Evolutionary conservation across 1,140 invertebrate species (phyloP).

Genomic region (Drosophila takahashii): DNA sequence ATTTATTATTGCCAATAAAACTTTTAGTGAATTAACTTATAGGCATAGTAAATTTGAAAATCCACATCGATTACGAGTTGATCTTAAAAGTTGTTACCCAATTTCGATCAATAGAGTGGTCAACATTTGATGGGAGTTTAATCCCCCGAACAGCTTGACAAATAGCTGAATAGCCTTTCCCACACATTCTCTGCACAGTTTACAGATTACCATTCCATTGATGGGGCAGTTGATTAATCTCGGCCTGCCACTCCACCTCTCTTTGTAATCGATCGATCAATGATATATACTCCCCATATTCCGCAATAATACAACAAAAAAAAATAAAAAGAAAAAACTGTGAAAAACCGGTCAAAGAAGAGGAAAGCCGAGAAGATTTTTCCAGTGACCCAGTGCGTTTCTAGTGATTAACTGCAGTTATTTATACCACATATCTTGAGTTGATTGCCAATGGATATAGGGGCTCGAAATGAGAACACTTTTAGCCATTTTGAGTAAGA

Average conservation of each 20-base stretch:
- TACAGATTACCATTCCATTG: constrained; percentile 2
- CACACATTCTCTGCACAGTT: constrained; percentile 1
- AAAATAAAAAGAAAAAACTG: background rate
- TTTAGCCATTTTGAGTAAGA: background rate
- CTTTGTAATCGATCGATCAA: constrained; percentile 19
- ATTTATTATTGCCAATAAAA: too few relatives aligned
- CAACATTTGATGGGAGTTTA: background rate
- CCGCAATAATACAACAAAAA: background rate
- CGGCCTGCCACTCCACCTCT: background rate
- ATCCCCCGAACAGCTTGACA: background rate
- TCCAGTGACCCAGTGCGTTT: constrained; percentile 24
- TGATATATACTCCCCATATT: constrained; percentile 6
- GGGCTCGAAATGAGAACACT: background rate
- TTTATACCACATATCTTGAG: background rate
- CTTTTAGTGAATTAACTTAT: background rate
- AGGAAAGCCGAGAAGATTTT: constrained; percentile 2
- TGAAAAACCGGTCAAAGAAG: constrained; percentile 12
- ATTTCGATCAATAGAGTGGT: background rate
- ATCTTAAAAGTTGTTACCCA: background rate
- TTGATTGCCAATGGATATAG: constrained; percentile 1
- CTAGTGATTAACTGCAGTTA: constrained; percentile 15
- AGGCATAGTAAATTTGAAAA: background rate
- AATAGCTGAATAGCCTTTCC: constrained; percentile 1
- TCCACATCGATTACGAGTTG: background rate
- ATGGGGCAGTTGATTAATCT: background rate